These are phyloP conservation scores for Galbula dea DNA, from an alignment of 2,113 vertebrate species.

Conservation along the genomic window DNA sequence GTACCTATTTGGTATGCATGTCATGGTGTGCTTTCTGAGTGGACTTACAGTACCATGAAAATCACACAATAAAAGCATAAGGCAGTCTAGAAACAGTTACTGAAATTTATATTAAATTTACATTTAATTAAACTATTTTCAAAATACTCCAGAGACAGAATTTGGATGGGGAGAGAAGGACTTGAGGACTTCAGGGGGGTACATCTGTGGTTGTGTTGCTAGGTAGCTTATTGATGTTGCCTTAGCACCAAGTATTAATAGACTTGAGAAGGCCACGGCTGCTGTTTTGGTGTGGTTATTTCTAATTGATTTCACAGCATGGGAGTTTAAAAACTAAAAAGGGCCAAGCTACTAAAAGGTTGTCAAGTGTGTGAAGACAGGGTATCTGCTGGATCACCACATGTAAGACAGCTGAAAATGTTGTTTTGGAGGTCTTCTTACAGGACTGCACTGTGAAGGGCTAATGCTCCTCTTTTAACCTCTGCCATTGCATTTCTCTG, in stretches of 20 bases:
- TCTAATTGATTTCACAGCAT: conserved; percentile 34
- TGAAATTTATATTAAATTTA: not conserved
- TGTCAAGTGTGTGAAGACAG: not conserved
- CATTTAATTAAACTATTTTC: not conserved
- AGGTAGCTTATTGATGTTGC: conserved; percentile 33
- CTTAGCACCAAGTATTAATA: conserved; percentile 60
- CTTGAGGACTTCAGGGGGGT: not conserved
- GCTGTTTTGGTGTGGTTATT: conserved; percentile 15
- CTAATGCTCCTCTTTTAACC: not conserved
- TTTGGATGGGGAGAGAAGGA: not conserved
- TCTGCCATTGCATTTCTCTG: not conserved
- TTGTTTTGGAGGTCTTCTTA: not conserved
- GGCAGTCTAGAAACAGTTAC: not conserved
- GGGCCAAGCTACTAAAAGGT: not conserved
- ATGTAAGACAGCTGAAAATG: not conserved
- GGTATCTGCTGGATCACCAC: not conserved
- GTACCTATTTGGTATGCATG: too few relatives aligned
- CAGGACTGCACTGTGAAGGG: not conserved
- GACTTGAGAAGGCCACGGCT: not conserved
- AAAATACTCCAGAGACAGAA: not conserved
- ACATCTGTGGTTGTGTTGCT: conserved; percentile 12
- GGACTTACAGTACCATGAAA: not conserved
- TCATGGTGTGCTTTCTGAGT: not conserved
- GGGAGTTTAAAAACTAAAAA: not conserved
- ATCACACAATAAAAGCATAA: not conserved